Percentiles rank a stretch among this genome's conserved stretches.
These are phyloP conservation scores for Hydrochoerus hydrochaeris DNA, from an alignment of 2,113 vertebrate species.

Conservation along the genomic window DNA sequence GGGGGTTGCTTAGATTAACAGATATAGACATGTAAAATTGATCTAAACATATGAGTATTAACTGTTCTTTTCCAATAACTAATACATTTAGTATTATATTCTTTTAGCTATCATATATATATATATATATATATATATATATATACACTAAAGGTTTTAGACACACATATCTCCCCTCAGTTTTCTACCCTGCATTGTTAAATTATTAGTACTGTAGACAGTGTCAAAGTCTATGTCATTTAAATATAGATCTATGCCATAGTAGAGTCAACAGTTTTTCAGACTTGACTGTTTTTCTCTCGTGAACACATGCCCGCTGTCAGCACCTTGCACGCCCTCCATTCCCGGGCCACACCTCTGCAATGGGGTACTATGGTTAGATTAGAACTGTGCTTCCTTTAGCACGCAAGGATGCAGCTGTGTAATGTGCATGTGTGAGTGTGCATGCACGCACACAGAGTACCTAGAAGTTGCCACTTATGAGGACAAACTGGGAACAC, in stretches of 20 bases:
- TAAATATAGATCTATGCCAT: background rate
- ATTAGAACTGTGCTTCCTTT: background rate
- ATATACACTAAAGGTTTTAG: background rate
- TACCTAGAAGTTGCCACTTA: background rate
- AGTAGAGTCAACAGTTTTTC: background rate
- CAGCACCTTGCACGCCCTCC: background rate
- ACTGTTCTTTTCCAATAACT: no score
- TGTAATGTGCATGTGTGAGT: background rate
- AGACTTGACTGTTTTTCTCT: background rate
- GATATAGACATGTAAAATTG: no score
- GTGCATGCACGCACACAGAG: background rate
- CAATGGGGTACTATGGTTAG: background rate
- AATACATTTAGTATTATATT: no score
- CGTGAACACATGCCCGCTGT: background rate
- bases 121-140: no score
- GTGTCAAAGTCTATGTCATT: background rate
- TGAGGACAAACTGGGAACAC: background rate
- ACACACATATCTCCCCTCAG: background rate
- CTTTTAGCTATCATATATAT: no score
- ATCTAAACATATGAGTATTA: no score
- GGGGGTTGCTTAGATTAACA: no score
- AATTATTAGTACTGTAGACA: background rate
- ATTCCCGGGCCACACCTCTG: background rate
- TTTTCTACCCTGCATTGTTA: background rate
- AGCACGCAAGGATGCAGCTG: background rate